These are phyloP conservation scores for Spialia ferax DNA, from an alignment of 2,888 invertebrate species.

Conservation along the genomic window DNA sequence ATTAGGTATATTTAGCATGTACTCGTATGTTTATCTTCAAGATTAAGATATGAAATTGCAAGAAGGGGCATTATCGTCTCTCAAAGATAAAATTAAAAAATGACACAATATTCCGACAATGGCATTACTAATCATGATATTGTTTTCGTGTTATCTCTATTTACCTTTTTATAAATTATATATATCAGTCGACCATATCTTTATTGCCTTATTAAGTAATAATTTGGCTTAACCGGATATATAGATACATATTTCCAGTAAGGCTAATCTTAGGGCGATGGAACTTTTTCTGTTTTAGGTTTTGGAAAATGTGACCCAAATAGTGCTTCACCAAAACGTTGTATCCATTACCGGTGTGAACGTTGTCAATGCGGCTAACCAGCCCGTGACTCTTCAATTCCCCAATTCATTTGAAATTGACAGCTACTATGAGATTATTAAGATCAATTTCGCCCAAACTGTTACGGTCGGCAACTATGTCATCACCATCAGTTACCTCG, in stretches of 20 bases:
- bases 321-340: slow-evolving; percentile 77
- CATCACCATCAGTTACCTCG: slow-evolving; percentile 63
- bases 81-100: slow-evolving; percentile 13
- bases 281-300: slow-evolving; percentile 57
- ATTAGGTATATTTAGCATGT: slow-evolving; percentile 8
- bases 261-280: too few relatives aligned
- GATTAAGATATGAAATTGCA: slow-evolving; percentile 6
- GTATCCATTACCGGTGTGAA: slow-evolving; percentile 60
- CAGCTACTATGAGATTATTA: slow-evolving; percentile 66
- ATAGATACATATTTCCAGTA: background rate
- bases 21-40: background rate
- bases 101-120: background rate
- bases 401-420: slow-evolving; percentile 63
- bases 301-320: slow-evolving; percentile 62
- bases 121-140: background rate
- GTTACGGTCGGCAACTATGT: slow-evolving; percentile 64
- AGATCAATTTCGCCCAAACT: slow-evolving; percentile 62
- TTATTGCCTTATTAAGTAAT: slow-evolving; percentile 1
- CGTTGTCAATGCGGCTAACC: slow-evolving; percentile 51
- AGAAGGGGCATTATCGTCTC: slow-evolving; percentile 5
- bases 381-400: slow-evolving; percentile 57
- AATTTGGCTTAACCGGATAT: background rate
- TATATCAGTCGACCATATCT: slow-evolving; percentile 4
- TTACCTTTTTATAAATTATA: background rate
- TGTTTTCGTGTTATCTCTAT: background rate